phyloP scores from a whole-genome alignment of 1,140 invertebrate genomes.

The Lordiphosa collinella region DNA sequence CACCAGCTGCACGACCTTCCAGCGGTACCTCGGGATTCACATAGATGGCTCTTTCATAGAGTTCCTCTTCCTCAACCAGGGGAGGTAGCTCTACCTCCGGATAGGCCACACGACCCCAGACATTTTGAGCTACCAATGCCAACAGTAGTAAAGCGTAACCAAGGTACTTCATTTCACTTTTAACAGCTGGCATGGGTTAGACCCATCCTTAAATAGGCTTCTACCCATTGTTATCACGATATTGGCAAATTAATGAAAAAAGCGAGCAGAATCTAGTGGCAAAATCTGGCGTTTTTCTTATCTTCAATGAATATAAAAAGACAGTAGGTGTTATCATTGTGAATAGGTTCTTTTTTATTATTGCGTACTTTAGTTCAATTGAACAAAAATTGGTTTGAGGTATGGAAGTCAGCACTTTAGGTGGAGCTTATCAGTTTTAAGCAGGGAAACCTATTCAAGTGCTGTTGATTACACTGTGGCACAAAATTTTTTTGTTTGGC shows the following conservation, averaged over 20 bases:
- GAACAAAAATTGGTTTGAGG: too few relatives aligned
- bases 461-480: too few relatives aligned
- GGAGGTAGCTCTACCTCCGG: constrained; percentile 53
- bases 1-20: constrained; percentile 43
- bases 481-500: too few relatives aligned
- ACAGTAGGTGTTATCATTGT: too few relatives aligned
- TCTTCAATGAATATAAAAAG: too few relatives aligned
- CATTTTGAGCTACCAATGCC: constrained; percentile 31
- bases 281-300: too few relatives aligned
- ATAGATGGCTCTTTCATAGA: constrained; percentile 28
- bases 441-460: too few relatives aligned
- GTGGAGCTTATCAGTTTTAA: too few relatives aligned
- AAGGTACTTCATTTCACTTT: constrained; percentile 55
- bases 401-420: too few relatives aligned
- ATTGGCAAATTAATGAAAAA: constrained; percentile 53
- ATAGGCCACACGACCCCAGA: constrained; percentile 51
- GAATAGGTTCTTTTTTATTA: too few relatives aligned
- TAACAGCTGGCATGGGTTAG: constrained; percentile 8
- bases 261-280: neutral
- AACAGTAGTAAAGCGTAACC: constrained; percentile 37
- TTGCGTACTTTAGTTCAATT: too few relatives aligned
- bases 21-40: constrained; percentile 16
- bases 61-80: constrained; percentile 22
- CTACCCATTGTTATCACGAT: constrained; percentile 14
- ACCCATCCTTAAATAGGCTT: constrained; percentile 53